Conservation (phyloP, 2,113 vertebrate genomes). For the Cichladusa arquata region DNA sequence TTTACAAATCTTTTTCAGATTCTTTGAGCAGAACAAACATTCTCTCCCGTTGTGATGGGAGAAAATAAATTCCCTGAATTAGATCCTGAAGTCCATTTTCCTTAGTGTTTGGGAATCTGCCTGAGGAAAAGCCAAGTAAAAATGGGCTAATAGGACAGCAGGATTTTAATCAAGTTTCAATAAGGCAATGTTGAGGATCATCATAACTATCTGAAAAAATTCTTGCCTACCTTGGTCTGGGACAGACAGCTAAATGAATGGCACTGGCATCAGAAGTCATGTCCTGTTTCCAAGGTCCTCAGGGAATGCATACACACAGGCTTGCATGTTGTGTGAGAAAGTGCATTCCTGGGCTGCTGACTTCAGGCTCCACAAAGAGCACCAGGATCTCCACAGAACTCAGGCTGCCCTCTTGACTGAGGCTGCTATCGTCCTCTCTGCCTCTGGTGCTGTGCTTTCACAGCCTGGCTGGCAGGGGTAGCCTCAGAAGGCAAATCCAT, state of each 20-base stretch:
- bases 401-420: background rate
- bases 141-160: background rate
- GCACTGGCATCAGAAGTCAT: background rate
- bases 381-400: background rate
- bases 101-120: background rate
- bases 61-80: background rate
- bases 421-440: background rate
- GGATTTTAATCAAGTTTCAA: background rate
- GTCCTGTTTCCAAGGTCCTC: background rate
- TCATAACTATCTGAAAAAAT: background rate
- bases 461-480: accelerated
- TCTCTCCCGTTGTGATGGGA: background rate
- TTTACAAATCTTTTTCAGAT: background rate
- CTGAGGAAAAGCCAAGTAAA: background rate
- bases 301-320: accelerated
- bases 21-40: background rate
- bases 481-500: background rate
- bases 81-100: background rate
- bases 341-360: background rate
- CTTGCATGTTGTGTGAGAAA: background rate
- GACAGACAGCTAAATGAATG: background rate
- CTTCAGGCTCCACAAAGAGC: background rate
- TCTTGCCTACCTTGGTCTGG: background rate
- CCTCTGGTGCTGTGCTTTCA: accelerated
- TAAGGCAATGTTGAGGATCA: background rate